Percentiles rank a stretch among this genome's conserved stretches.
These are phyloP conservation scores for Nesospiza acunhae DNA, from an alignment of 2,113 vertebrate genomes.

Conservation along the genomic window DNA sequence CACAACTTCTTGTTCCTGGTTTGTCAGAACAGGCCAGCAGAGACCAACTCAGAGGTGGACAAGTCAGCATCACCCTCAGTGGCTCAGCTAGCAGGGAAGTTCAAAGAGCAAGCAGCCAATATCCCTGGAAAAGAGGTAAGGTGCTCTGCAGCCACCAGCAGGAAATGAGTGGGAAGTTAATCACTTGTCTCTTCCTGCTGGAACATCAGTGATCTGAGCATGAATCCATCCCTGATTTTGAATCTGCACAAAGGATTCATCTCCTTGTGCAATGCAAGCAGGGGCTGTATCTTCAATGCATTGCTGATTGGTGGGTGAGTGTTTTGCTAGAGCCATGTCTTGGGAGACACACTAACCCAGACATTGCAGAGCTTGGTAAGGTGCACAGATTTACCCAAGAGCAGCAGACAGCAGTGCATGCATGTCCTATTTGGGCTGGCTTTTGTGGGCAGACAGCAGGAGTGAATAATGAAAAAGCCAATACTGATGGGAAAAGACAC, in stretches of 20 bases:
- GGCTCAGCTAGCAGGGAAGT: conserved; percentile 78
- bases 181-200: neutral
- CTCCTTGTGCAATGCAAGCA: neutral
- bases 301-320: neutral
- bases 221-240: neutral
- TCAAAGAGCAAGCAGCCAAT: conserved; percentile 72
- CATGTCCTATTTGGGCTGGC: neutral
- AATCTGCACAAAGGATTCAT: neutral
- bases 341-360: neutral
- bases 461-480: neutral
- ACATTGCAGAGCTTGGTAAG: neutral
- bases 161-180: neutral
- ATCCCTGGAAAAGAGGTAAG: conserved; percentile 76
- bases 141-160: neutral
- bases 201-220: neutral
- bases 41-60: conserved; percentile 65
- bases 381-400: neutral
- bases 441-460: neutral
- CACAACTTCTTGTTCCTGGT: neutral
- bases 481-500: neutral
- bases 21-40: conserved; percentile 72
- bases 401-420: neutral
- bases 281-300: neutral
- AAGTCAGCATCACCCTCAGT: conserved; percentile 68
- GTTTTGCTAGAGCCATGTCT: neutral